phyloP scores from a whole-genome alignment of 2,888 invertebrate species.

The Drosophila acutilabella region DNA sequence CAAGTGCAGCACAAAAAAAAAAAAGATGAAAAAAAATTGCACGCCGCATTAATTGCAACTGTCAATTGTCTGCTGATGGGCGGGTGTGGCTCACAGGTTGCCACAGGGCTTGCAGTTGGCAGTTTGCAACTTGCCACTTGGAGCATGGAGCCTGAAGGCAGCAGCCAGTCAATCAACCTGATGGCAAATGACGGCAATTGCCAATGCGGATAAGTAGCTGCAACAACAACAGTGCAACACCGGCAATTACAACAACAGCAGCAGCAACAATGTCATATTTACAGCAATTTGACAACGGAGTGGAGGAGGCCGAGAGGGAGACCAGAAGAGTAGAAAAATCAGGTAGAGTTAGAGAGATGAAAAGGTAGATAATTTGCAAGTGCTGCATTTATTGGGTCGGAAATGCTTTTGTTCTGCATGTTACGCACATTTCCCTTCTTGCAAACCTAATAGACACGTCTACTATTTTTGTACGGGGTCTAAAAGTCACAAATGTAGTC shows the following conservation, averaged over 20 bases:
- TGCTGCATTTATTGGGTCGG: background rate
- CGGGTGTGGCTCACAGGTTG: constrained; percentile 16
- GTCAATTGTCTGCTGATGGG: constrained; percentile 53
- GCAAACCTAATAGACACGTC: too few species aligned
- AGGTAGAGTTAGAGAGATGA: too few species aligned
- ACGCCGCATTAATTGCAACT: constrained; percentile 77
- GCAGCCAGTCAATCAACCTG: constrained; percentile 61
- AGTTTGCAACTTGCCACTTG: too few species aligned
- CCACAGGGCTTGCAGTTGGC: background rate
- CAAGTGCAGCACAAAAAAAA: too few species aligned
- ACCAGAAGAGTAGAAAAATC: too few species aligned
- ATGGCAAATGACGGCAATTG: constrained; percentile 53
- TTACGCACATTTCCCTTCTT: too few species aligned
- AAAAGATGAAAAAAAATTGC: constrained; percentile 57
- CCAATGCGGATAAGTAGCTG: constrained; percentile 40
- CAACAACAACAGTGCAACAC: constrained; percentile 12
- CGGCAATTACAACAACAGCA: constrained; percentile 11
- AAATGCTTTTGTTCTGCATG: too few species aligned
- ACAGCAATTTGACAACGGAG: background rate
- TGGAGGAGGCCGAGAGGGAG: too few species aligned
- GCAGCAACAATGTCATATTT: constrained; percentile 7
- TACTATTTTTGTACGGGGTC: too few species aligned
- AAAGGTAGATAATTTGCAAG: background rate
- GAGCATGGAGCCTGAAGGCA: constrained; percentile 18
- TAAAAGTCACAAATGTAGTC: too few species aligned